Base-by-base conservation (phyloP, 2,888 invertebrate genomes). In the Tridacna gigas region DNA sequence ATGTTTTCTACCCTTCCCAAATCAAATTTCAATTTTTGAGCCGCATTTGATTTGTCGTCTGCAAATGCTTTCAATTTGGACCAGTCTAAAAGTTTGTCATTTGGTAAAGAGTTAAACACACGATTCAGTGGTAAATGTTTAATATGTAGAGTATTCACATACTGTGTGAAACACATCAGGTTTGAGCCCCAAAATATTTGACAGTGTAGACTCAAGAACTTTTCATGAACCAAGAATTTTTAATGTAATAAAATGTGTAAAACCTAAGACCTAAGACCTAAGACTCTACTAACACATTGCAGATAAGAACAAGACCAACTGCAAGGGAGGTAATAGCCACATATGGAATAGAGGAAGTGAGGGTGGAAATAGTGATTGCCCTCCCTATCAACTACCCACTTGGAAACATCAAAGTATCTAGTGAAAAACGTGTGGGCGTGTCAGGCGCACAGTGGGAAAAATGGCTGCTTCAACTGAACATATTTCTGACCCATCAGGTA, bases 401-500 rank as follows among this genome's bases (percentile, higher is more conserved):
- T 60, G 96, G 97, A 0, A 96, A 96, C 9, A 96, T 97, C 0
- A 96, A 96, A 67, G 97, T 98, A 0, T 96, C 97, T 81, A 92
- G 94, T 84, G 94, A 94, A 81, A 94, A 94, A 90, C 96, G 96
- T 91, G 96, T 97, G 85, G 95, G 95, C 7, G 96, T 96, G n/a
- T 96, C 97, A 28, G 96, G 96, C 9, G 95, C 96, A 0, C 96
- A 97, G 92, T 97, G 97, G 95, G 96, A 96, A 71, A 96, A 97
- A 91, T 97, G 97, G 96, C 96, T 97, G 88, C 96, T 97, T 95
- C 97, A 98, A 95, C 95, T 99, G 77, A 97, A 97, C 80, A 97
- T 98, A 90, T 98, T 98, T 94, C 96, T 99, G 73, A 96, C 97
- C 47, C 97, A 98, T 95, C 98, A 98, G 96, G 98, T 97, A 93